These are phyloP conservation scores for Hybognathus amarus DNA, from an alignment of 2,797 vertebrate genomes.

Conservation along the genomic window DNA sequence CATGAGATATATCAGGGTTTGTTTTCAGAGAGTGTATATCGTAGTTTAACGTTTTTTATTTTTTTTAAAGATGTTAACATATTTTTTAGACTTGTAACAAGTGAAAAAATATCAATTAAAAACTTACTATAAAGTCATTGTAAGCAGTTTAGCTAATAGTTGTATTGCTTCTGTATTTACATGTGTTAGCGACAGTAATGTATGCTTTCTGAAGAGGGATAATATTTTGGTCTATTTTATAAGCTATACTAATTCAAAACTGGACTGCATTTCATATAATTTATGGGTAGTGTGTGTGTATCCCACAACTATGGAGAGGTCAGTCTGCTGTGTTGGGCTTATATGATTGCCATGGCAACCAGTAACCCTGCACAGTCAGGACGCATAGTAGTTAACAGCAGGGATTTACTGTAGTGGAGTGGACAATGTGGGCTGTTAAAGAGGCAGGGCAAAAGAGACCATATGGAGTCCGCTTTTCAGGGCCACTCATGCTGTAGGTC, in stretches of 20 bases:
- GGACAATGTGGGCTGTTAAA: conserved; percentile 43
- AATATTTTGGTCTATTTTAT: not conserved
- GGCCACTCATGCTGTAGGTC: conserved; percentile 43
- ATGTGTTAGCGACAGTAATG: not conserved
- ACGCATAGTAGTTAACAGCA: conserved; percentile 22
- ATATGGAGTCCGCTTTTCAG: conserved; percentile 47
- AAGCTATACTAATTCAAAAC: not conserved
- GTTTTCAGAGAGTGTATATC: not conserved
- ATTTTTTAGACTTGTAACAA: not conserved
- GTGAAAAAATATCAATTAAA: not conserved
- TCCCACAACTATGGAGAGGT: conserved; percentile 33
- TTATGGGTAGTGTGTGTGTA: not conserved
- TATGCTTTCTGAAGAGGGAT: conserved; percentile 5
- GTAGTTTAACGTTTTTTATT: not conserved
- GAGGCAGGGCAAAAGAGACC: conserved; percentile 9
- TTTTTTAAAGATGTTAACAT: no score
- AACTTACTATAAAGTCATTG: not conserved
- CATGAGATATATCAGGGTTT: not conserved
- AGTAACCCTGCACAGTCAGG: conserved; percentile 13
- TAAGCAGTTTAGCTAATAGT: not conserved
- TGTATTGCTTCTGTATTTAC: not conserved
- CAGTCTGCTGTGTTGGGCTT: conserved; percentile 30
- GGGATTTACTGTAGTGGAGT: conserved; percentile 45
- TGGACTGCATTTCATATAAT: conserved; percentile 12
- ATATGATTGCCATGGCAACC: conserved; percentile 52